Percentiles rank a stretch among this genome's conserved stretches.
Evolutionary conservation across 2,888 invertebrate genomes (phyloP).

Genomic region (Colostygia pectinataria): DNA sequence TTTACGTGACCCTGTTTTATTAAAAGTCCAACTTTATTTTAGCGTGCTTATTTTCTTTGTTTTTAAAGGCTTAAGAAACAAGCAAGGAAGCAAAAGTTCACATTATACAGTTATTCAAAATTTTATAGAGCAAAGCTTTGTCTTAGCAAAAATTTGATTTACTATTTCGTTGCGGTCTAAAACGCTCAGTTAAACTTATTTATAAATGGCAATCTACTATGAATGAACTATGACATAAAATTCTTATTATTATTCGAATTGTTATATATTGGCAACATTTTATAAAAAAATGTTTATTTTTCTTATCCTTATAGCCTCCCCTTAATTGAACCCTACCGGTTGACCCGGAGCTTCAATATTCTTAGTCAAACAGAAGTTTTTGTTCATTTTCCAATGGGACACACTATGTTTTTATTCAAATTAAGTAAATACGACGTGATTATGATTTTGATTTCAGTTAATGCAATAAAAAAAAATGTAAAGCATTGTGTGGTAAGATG

Average conservation of each 20-base stretch:
- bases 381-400: slow-evolving; percentile 34
- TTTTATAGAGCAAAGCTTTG: no score
- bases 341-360: slow-evolving; percentile 47
- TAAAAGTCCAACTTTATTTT: slow-evolving; percentile 72
- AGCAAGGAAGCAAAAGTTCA: not conserved
- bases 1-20: slow-evolving; percentile 75
- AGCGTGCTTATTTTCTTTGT: slow-evolving; percentile 28
- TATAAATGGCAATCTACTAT: no score
- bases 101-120: no score
- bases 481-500: no score
- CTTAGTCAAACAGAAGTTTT: slow-evolving; percentile 42
- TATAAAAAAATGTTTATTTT: slow-evolving; percentile 2
- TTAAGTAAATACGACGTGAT: slow-evolving; percentile 23
- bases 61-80: not conserved
- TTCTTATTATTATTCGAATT: no score
- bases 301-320: slow-evolving; percentile 21
- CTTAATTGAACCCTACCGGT: slow-evolving; percentile 70
- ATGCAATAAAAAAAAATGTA: no score
- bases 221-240: no score
- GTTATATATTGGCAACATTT: no score
- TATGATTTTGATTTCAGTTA: slow-evolving; percentile 11
- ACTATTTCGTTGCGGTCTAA: no score
- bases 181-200: no score
- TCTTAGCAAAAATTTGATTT: no score
- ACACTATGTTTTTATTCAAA: slow-evolving; percentile 24